Base-by-base conservation (phyloP, 1,140 invertebrate species). In the Wasmannia auropunctata region DNA sequence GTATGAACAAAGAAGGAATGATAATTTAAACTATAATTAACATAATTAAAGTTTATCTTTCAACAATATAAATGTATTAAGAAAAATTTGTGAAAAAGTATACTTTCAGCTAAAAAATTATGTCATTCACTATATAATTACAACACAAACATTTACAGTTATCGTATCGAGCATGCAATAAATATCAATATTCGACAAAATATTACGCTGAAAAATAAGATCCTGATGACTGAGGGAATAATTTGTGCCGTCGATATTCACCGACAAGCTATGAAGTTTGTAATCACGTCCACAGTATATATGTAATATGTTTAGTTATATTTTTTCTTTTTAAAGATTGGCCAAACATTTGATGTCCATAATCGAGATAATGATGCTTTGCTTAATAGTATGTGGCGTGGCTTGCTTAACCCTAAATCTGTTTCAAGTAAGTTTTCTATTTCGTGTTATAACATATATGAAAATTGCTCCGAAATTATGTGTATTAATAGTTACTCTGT, bases 221-320 rank as follows among this genome's bases (percentile, higher is more conserved):
- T n/a, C 37, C 25, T 25, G 8, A 67, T 46, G 19, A 46, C 0
- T 0, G 14, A 49, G 0, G 19, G 3, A 2, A 34, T 80, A 67
- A 40, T 25, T 37, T 80, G 2, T 37, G 76, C 62, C 0, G 43
- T 80, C 1, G 14, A 80, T 1, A 69, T 80, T 51, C 76, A 80
- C 3, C 76, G 40, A 6, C 31, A 80, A 80, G 76, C 76, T 40
- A 51, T 49, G 31, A 67, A 69, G 76, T 80, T 54, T 3, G 62
- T 80, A 67, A 25, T 10, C 14, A 40, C 19, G 5, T 2, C 0
- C 1, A 31, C 11, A 34, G 40, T 10, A 25, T 37, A n/a, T 2
- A 37, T 40, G 8, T 5, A 65, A n/a, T 31, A 31, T 10, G 16
- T 19, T 40, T 10, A 43, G 0, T 62, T 60, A 43, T 19, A 43